Conservation (phyloP, 2,888 invertebrate species). For the Dasysyrphus albostriatus region DNA sequence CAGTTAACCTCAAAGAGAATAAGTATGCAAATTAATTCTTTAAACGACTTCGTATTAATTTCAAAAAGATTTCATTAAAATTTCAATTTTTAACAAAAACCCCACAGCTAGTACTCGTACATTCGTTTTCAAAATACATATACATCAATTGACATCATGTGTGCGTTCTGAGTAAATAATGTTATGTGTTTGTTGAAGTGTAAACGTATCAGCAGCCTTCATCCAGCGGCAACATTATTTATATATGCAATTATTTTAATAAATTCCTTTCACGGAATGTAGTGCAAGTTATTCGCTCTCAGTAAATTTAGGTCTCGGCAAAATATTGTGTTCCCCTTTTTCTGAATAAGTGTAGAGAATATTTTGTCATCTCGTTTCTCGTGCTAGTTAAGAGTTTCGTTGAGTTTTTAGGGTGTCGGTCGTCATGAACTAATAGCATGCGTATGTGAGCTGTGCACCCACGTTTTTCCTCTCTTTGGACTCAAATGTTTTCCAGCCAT, state of each 20-base stretch:
- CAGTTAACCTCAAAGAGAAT: not conserved
- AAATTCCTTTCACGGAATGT: constrained; percentile 43
- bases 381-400: constrained; percentile 56
- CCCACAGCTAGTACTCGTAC: not conserved
- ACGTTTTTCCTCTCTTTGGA: constrained; percentile 50
- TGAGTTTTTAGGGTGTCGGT: constrained; percentile 72
- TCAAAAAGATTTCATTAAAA: constrained; percentile 16
- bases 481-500: constrained; percentile 29
- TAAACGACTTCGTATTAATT: not conserved
- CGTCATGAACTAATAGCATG: constrained; percentile 58
- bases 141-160: constrained; percentile 14
- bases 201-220: constrained; percentile 39
- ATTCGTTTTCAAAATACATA: not conserved
- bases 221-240: constrained; percentile 26
- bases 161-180: constrained; percentile 17
- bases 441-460: constrained; percentile 51
- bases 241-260: constrained; percentile 49
- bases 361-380: not conserved
- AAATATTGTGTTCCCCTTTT: constrained; percentile 13
- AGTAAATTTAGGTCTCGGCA: constrained; percentile 49
- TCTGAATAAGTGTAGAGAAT: constrained; percentile 36
- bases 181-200: constrained; percentile 19
- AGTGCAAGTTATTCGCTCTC: constrained; percentile 45
- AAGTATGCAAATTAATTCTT: constrained; percentile 5
- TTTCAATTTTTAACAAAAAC: constrained; percentile 9